Evolutionary conservation across 2,888 invertebrate species (phyloP), one percentile per base, ranked within the genome.

Genomic region (Andrena chrysosceles): DNA sequence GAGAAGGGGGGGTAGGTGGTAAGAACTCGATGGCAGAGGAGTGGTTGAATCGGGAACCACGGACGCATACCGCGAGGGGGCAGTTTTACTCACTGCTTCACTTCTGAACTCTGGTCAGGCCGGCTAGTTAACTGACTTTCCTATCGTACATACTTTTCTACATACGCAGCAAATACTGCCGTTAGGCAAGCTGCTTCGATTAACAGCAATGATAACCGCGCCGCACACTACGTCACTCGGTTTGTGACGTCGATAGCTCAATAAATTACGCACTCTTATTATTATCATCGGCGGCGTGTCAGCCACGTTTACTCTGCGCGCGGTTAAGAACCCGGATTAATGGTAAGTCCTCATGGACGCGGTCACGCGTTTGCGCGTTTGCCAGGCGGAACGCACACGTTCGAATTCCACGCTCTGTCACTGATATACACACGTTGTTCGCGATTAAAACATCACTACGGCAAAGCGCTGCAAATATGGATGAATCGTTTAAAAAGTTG

Each of bases 1-100:
- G 49, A 59, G 72, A 56, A 64, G 69, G 16, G 72, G 59, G 68
- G 74, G 82, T 84, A 89, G 85, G 89, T 87, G 90, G 90, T 91
- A 90, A 90, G 90, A 90, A 89, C 86, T 87, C 85, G 90, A 89
- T 89, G 89, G 87, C 85, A 88, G 89, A 90, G 89, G 89, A 91
- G 90, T 89, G 89, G 87, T 91, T 88, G 87, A 90, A 88, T 89
- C 87, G 89, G 86, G 87, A 86, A 90, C 87, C 90, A 84, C 89
- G 85, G 82, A 86, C 84, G 89, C 89, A 84, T 84, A 89, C 91
- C 91, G 89, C 91, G 81, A 91, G 91, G 91, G 91, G 91, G 91
- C 91, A 91, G 91, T 89, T 91, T 90, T 80, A 88, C 88, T 86
- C 83, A 79, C 85, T 85, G 86, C 84, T 87, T 81, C 83, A 84